These are phyloP conservation scores for Orchestes rusci DNA, from an alignment of 2,888 invertebrate genomes.

Conservation along the genomic window DNA sequence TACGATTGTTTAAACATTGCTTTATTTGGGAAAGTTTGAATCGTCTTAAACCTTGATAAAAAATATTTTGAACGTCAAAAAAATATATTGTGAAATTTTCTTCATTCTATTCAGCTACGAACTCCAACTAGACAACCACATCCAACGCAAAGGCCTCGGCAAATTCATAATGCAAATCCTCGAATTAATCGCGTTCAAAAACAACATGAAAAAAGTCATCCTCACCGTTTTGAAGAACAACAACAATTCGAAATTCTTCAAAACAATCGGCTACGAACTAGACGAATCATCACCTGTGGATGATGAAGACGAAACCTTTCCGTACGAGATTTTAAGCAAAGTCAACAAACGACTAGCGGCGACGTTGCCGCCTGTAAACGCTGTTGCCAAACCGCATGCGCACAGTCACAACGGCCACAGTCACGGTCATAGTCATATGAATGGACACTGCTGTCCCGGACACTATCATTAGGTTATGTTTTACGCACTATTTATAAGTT, in stretches of 20 bases:
- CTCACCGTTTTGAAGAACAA: slow-evolving; percentile 79
- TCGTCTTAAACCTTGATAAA: too few species aligned
- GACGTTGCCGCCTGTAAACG: slow-evolving; percentile 15
- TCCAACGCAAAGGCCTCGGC: slow-evolving; percentile 74
- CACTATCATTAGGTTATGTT: slow-evolving; percentile 32
- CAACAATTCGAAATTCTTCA: slow-evolving; percentile 66
- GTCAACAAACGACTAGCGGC: slow-evolving; percentile 39
- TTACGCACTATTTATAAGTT: too few species aligned
- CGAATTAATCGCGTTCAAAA: slow-evolving; percentile 65
- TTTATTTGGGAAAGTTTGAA: too few species aligned
- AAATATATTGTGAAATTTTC: too few species aligned
- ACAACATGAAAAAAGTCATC: slow-evolving; percentile 72
- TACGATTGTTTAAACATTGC: too few species aligned
- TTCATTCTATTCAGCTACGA: slow-evolving; percentile 72
- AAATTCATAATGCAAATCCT: slow-evolving; percentile 72
- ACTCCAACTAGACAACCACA: slow-evolving; percentile 67
- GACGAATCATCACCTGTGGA: slow-evolving; percentile 64
- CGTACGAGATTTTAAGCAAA: slow-evolving; percentile 59
- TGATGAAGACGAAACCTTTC: slow-evolving; percentile 48
- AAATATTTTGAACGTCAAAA: too few species aligned
- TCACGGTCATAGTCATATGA: slow-evolving; percentile 25
- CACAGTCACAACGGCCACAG: slow-evolving; percentile 18
- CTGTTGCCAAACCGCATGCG: slow-evolving; percentile 12
- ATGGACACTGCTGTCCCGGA: slow-evolving; percentile 35
- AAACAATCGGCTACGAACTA: slow-evolving; percentile 58